Evolutionary conservation across 2,888 invertebrate genomes (phyloP).

Genomic region (Cosmia trapezina): DNA sequence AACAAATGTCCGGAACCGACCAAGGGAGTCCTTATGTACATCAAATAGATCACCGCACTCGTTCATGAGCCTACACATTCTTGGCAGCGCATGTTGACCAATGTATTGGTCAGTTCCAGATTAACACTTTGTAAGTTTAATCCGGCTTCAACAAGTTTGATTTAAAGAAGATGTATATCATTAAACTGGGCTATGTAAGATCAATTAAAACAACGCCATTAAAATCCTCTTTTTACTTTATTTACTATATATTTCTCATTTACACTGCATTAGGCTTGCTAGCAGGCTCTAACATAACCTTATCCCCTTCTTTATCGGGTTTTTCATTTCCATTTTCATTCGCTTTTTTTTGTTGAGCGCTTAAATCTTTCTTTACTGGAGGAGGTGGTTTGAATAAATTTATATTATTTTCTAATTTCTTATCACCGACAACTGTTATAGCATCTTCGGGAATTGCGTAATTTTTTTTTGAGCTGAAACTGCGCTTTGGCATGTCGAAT

Average conservation of each 20-base stretch:
- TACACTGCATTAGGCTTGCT: constrained; percentile 66
- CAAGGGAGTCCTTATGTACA: too few relatives aligned
- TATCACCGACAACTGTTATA: constrained; percentile 77
- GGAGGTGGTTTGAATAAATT: constrained; percentile 65
- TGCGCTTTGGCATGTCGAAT: constrained; percentile 59
- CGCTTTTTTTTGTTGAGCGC: constrained; percentile 65
- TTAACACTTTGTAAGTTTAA: neutral
- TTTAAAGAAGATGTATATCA: neutral
- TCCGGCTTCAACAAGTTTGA: neutral
- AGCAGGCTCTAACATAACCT: constrained; percentile 47
- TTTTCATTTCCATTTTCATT: constrained; percentile 59
- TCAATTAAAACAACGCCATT: constrained; percentile 41
- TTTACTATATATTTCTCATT: constrained; percentile 48
- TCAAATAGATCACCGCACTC: too few relatives aligned
- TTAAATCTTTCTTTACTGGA: constrained; percentile 78
- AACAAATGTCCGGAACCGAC: too few relatives aligned
- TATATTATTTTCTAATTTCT: constrained; percentile 72
- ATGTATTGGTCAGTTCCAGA: neutral
- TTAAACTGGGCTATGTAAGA: too few relatives aligned
- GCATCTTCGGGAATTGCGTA: constrained; percentile 65
- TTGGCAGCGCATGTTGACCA: too few relatives aligned
- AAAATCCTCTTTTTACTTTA: constrained; percentile 31
- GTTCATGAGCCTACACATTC: too few relatives aligned
- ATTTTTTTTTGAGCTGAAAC: constrained; percentile 62
- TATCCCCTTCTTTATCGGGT: constrained; percentile 51